Evolutionary conservation across 2,113 vertebrate species (phyloP).

Genomic region (Lathamus discolor): DNA sequence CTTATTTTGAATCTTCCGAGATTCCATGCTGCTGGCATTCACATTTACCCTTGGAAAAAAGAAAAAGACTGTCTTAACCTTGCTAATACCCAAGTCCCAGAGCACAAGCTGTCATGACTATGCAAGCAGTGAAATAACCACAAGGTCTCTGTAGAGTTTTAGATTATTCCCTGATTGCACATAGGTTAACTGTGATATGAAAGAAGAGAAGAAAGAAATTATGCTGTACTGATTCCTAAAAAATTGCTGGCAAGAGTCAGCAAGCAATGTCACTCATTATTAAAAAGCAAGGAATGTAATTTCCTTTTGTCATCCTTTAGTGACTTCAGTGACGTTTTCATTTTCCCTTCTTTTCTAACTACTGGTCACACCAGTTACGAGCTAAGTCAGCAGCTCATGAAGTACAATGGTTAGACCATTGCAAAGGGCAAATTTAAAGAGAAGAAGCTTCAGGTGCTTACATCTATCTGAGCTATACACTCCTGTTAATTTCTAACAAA

Average conservation of each 20-base stretch:
- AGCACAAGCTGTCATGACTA: conserved; percentile 47
- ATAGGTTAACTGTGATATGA: conserved; percentile 51
- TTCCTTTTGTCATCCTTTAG: neutral
- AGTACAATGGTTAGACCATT: neutral
- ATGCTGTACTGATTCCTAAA: neutral
- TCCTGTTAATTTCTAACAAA: neutral
- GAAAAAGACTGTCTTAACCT: conserved; percentile 32
- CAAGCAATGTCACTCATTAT: neutral
- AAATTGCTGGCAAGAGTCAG: neutral
- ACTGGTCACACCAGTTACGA: neutral
- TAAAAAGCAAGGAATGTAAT: neutral
- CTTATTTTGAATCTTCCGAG: conserved; percentile 17
- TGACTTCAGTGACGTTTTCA: neutral
- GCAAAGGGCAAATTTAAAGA: neutral
- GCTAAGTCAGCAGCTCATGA: neutral
- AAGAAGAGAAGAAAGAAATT: neutral
- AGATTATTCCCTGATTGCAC: conserved; percentile 52
- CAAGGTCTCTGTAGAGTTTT: conserved; percentile 29
- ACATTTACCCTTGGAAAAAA: conserved; percentile 33
- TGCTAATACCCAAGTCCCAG: conserved; percentile 29
- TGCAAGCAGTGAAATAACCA: conserved; percentile 55
- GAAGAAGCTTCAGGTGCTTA: neutral
- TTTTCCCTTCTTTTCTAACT: neutral
- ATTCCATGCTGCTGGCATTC: neutral
- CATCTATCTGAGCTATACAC: neutral